phyloP scores from a whole-genome alignment of 1,140 invertebrate genomes.

The Saxidomus purpurata region DNA sequence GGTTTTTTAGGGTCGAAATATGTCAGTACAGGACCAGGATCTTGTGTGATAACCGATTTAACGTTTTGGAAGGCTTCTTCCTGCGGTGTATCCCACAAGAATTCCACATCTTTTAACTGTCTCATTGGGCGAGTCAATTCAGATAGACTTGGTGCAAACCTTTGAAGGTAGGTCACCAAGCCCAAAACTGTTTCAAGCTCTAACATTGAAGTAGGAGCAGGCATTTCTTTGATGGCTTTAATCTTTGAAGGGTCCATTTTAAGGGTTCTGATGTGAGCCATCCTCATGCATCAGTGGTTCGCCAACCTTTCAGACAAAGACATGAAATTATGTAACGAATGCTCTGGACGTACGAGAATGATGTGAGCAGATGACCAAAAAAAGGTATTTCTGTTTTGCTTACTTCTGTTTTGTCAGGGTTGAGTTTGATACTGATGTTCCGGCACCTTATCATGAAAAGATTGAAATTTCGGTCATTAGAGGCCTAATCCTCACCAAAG shows the following conservation, averaged over 20 bases:
- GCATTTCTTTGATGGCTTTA: neutral
- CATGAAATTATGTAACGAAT: no score
- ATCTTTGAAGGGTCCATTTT: neutral
- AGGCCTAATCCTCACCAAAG: neutral
- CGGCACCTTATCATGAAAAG: neutral
- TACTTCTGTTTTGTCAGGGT: neutral
- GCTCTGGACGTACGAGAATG: no score
- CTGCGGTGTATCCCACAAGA: constrained; percentile 32
- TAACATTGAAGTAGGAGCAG: neutral
- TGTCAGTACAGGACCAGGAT: neutral
- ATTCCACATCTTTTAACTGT: neutral
- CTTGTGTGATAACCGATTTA: neutral
- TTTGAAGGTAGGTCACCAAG: neutral
- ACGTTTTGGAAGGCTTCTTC: neutral
- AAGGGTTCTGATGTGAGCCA: no score
- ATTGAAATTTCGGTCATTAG: neutral
- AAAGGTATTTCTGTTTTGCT: neutral
- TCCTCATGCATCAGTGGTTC: no score
- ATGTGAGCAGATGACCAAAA: neutral
- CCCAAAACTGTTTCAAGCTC: neutral
- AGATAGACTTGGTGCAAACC: constrained; percentile 24
- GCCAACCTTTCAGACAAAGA: no score
- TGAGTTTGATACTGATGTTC: neutral
- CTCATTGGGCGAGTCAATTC: constrained; percentile 19
- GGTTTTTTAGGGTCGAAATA: constrained; percentile 20